phyloP scores from a whole-genome alignment of 2,797 vertebrate species.

The Rhabdophis nuchalis region DNA sequence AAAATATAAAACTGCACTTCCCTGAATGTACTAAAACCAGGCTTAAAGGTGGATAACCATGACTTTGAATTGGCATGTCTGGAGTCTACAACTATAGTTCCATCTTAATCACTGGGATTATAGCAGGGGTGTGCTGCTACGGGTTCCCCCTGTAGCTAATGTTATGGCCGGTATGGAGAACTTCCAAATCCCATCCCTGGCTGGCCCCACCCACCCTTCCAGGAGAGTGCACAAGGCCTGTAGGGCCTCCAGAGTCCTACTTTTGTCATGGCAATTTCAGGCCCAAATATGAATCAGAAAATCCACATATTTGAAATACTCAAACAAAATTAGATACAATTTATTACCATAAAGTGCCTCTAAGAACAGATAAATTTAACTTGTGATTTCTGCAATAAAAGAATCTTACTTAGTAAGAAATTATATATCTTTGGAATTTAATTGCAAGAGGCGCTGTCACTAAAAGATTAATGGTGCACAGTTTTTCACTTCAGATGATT shows the following conservation, averaged over 20 bases:
- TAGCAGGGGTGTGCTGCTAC: neutral
- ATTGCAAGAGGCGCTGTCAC: slow-evolving; percentile 54
- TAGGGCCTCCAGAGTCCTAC: too few relatives aligned
- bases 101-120: neutral
- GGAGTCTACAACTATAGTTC: neutral
- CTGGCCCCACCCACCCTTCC: too few relatives aligned
- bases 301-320: slow-evolving; percentile 42
- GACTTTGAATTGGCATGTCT: neutral
- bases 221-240: too few relatives aligned
- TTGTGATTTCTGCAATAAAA: slow-evolving; percentile 30
- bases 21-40: neutral
- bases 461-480: slow-evolving; percentile 54
- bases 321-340: slow-evolving; percentile 34
- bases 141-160: too few relatives aligned
- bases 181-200: too few relatives aligned
- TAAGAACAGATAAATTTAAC: slow-evolving; percentile 46
- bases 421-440: slow-evolving; percentile 58
- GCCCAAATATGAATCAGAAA: slow-evolving; percentile 35
- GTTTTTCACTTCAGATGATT: slow-evolving; percentile 55
- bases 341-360: neutral
- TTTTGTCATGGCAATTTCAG: slow-evolving; percentile 21
- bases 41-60: neutral
- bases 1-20: neutral
- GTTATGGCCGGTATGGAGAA: too few relatives aligned
- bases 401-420: slow-evolving; percentile 49